phyloP scores from a whole-genome alignment of 2,113 vertebrate genomes.

The Rafetus swinhoei region DNA sequence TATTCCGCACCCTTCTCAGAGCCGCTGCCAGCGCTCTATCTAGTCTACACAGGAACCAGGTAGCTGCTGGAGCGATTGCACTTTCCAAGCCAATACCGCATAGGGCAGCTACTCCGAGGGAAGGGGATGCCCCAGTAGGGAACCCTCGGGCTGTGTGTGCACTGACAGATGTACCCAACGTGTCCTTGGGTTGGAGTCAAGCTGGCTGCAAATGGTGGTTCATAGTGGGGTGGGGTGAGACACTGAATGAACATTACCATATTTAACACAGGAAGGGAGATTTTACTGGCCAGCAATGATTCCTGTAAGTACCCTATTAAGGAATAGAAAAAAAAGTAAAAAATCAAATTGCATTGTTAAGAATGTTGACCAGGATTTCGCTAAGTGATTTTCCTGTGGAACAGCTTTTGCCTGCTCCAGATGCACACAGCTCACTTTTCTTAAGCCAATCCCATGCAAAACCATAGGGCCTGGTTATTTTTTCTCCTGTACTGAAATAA shows the following conservation, averaged over 20 bases:
- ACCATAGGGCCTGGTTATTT: background rate
- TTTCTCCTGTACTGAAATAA: background rate
- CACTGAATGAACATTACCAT: background rate
- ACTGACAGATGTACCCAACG: background rate
- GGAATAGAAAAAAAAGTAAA: background rate
- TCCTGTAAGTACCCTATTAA: background rate
- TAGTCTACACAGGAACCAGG: background rate
- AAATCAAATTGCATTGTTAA: background rate
- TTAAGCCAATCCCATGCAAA: background rate
- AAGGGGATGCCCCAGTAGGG: background rate
- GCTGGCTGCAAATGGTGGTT: background rate
- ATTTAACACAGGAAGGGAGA: background rate
- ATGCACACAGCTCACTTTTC: background rate
- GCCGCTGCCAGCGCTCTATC: too few species aligned
- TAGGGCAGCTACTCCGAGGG: too few species aligned
- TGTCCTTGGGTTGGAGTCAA: background rate
- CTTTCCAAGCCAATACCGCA: background rate
- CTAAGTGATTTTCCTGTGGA: background rate
- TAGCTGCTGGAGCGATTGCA: background rate
- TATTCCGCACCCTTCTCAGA: background rate
- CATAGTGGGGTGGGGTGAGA: background rate
- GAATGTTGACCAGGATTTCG: background rate
- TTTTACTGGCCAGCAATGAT: slow-evolving; percentile 1
- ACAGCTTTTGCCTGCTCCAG: background rate
- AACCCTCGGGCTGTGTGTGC: background rate